Conservation (phyloP, 2,888 invertebrate species). For the Drosophila paramelanica region DNA sequence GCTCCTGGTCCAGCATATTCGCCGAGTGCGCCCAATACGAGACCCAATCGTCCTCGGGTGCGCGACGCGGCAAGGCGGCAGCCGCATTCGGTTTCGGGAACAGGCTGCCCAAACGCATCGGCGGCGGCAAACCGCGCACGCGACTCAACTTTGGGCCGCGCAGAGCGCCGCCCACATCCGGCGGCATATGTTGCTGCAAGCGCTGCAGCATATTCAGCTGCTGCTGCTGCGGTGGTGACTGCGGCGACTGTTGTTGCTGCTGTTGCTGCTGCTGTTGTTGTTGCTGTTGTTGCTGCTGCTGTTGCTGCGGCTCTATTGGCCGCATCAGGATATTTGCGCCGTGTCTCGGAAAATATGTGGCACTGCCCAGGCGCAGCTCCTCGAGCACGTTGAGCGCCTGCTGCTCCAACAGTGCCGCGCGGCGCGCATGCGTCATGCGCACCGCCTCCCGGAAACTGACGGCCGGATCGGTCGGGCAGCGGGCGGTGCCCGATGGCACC, state of each 20-base stretch:
- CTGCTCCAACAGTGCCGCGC: constrained; percentile 7
- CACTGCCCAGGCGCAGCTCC: constrained; percentile 2
- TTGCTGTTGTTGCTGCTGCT: background rate
- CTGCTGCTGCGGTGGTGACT: too few species aligned
- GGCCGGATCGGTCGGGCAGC: background rate
- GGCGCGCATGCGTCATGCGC: background rate
- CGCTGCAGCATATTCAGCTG: too few species aligned
- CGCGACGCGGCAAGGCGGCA: background rate
- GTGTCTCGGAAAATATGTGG: background rate
- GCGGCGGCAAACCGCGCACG: background rate
- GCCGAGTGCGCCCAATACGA: constrained; percentile 2
- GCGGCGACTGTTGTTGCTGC: background rate
- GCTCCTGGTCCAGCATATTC: background rate
- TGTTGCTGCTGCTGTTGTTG: background rate
- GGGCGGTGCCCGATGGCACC: background rate
- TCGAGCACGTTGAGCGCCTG: constrained; percentile 9
- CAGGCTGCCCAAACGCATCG: background rate
- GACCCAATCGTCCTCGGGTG: constrained; percentile 1
- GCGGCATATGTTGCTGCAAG: too few species aligned
- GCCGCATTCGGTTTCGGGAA: background rate
- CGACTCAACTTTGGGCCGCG: background rate
- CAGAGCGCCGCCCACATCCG: background rate
- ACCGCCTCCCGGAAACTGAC: constrained; percentile 8
- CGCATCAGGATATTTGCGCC: background rate
- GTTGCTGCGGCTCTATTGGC: accelerated